phyloP scores from a whole-genome alignment of 2,888 invertebrate genomes.

The Sepiola atlantica region DNA sequence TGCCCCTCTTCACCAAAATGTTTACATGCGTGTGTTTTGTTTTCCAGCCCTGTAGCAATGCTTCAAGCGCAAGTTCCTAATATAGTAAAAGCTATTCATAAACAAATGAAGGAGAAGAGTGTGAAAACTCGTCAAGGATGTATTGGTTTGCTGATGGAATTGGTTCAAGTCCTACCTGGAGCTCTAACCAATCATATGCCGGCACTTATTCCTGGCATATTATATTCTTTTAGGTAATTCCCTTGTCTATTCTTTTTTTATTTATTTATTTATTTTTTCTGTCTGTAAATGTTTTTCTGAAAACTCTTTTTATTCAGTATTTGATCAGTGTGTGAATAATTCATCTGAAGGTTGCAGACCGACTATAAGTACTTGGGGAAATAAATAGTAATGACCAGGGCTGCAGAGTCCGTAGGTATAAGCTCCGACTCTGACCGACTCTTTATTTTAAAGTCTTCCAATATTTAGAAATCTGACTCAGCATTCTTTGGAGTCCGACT shows the following conservation, averaged over 20 bases:
- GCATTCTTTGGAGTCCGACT: too few relatives aligned
- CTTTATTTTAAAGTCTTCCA: too few relatives aligned
- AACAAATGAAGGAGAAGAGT: conserved; percentile 82
- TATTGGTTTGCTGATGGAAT: conserved; percentile 90
- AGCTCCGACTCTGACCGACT: too few relatives aligned
- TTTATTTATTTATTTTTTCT: neutral
- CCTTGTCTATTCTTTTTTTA: neutral
- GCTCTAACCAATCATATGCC: conserved; percentile 89
- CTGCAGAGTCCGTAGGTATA: too few relatives aligned
- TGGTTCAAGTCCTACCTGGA: conserved; percentile 90
- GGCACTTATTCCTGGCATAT: conserved; percentile 89
- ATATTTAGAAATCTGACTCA: too few relatives aligned
- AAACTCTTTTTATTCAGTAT: neutral
- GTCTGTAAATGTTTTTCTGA: neutral
- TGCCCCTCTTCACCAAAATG: neutral
- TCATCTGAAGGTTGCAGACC: too few relatives aligned
- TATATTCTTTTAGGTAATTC: conserved; percentile 82
- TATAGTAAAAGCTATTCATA: conserved; percentile 91
- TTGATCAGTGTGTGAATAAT: neutral
- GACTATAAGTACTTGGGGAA: too few relatives aligned
- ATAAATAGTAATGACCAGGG: too few relatives aligned
- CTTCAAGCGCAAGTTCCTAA: conserved; percentile 80
- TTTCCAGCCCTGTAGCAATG: conserved; percentile 72
- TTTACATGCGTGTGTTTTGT: conserved; percentile 10
- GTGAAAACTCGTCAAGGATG: conserved; percentile 86